Evolutionary conservation across 2,113 vertebrate species (phyloP), one percentile per base, ranked within the genome.

Genomic region (Zosterops japonicus): DNA sequence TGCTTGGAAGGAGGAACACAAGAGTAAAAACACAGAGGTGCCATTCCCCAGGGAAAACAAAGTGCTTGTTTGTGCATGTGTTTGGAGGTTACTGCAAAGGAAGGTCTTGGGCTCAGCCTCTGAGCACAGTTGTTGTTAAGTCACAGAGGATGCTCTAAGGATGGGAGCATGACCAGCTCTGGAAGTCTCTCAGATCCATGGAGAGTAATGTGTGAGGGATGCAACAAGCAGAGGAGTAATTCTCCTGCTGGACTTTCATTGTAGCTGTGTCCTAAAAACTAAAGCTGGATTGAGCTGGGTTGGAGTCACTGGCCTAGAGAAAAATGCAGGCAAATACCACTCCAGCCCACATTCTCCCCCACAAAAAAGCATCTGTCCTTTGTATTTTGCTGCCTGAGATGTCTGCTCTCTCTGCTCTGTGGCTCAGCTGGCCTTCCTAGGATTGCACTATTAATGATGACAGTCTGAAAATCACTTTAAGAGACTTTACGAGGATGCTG

Each of bases 261-360:
- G 36, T 68, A 79, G 49, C 67, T 79, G 12, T 42, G 83, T 87
- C 83, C 89, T 87, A 53, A 71, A 91, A 84, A 68, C 44, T 83
- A 46, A 93, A 92, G 95, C 93, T 95, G 89, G 93, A 95, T 89
- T 90, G 89, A 95, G 49, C 94, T 94, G 87, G 94, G 80, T 83
- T 95, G 87, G 87, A 95, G 83, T 95, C 74, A 68, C 77, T 97
- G 93, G 94, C 89, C 72, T n/a, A 72, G 69, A 50, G 83, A 94
- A 96, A 95, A 94, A 94, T 93, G 91, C 85, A 94, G 93, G 71
- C 95, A 92, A 95, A 96, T 96, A 93, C 94, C 94, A 91, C 65
- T 67, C 44, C 91, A 91, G 93, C 91, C 95, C 94, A 95, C 96
- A 95, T 60, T 94, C 86, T 93, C 81, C 91, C 70, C 83, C 91